Evolutionary conservation across 2,113 vertebrate species (phyloP), one percentile per base, ranked within the genome.

Genomic region (Edolisoma coerulescens): DNA sequence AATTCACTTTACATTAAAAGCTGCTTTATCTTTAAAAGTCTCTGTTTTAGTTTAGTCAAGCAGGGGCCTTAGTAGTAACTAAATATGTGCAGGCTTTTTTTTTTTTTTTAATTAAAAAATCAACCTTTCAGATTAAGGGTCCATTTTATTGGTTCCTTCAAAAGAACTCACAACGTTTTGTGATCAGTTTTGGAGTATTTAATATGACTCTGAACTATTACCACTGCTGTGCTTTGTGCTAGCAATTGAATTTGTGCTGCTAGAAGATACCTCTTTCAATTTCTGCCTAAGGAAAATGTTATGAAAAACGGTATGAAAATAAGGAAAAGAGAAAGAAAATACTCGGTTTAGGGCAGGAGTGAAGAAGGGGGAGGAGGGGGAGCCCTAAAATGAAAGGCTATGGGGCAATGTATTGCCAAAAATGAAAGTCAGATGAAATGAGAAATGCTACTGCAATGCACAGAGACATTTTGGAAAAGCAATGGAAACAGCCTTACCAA

Each of bases 401-500:
- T 35, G 87, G 56, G 90, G 47, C 84, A 82, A 84, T 41, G 59
- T 4, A 30, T 47, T 71, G 91, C 83, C 84, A 94, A 88, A 96
- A 95, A 80, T 6, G 70, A 96, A 96, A 93, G 63, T 15, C 82
- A 68, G 85, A 93, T 90, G 78, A 60, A 71, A 95, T 93, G 95
- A 95, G 81, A 93, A 96, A 96, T 11, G 88, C 94, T 87, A 93
- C 71, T 53, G 83, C 32, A 45, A 77, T 11, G 76, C 76, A 93
- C 28, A 87, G 68, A 91, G 49, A 73, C 10, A 1, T 13, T 47
- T 2, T 15, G 28, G 67, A 32, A 16, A 32, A 97, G 33, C 84
- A 93, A 54, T 0, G 10, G 52, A 95, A 90, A 64, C 52, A 89
- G 89, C 92, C 99, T 99, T 98, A 99, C 99, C 99, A 56, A 99